Evolutionary conservation across 2,113 vertebrate genomes (phyloP).

Genomic region (Rhinopomastus cyanomelas): DNA sequence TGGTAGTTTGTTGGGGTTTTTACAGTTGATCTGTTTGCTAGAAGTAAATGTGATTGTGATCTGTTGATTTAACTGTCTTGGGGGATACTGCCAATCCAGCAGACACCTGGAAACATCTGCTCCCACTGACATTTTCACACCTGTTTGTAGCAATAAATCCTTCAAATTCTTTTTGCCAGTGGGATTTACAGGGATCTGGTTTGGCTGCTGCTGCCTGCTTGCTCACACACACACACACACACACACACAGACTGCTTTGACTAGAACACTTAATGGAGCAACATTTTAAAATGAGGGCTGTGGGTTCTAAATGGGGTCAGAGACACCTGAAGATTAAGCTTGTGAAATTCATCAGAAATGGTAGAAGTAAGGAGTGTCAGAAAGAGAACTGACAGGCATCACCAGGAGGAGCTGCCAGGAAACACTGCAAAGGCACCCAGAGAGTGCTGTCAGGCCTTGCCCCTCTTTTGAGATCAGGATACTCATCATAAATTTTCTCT

Average conservation of each 20-base stretch:
- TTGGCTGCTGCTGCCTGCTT: neutral
- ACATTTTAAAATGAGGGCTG: neutral
- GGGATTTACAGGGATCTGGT: neutral
- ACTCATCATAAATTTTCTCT: neutral
- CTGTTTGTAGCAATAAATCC: neutral
- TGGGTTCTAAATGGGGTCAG: neutral
- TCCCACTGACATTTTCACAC: neutral
- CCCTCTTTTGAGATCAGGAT: neutral
- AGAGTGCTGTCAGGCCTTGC: neutral
- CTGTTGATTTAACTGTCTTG: neutral
- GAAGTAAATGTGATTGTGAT: neutral
- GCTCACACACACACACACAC: fast-evolving
- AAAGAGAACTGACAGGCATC: neutral
- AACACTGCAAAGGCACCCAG: neutral
- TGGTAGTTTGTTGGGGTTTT: neutral
- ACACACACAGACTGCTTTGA: neutral
- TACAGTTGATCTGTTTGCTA: neutral
- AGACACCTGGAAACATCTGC: neutral
- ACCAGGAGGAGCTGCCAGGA: neutral
- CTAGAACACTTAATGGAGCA: neutral
- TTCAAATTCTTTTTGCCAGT: neutral
- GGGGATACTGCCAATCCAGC: neutral
- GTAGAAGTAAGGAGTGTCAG: neutral
- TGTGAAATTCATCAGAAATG: neutral
- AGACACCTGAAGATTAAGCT: neutral